These are phyloP conservation scores for Drosophila quadrilineata DNA, from an alignment of 1,140 invertebrate species.

Conservation along the genomic window DNA sequence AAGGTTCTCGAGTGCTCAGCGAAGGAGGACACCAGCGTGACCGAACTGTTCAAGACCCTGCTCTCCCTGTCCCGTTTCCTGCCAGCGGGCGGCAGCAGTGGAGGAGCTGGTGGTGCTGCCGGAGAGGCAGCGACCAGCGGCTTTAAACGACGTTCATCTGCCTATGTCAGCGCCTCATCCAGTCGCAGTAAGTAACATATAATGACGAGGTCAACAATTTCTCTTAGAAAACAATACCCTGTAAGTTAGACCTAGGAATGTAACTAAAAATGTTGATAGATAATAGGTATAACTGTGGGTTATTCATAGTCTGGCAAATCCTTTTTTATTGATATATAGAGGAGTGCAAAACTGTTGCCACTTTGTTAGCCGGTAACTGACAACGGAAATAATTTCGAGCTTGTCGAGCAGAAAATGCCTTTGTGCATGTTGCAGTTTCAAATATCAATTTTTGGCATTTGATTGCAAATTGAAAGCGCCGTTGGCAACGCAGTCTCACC, in stretches of 20 bases:
- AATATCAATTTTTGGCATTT: conserved; percentile 53
- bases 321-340: too few species aligned
- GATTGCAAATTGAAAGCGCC: conserved; percentile 20
- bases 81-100: conserved; percentile 81
- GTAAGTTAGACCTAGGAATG: too few species aligned
- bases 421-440: conserved; percentile 33
- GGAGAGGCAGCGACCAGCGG: conserved; percentile 83
- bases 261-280: too few species aligned
- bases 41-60: conserved; percentile 88
- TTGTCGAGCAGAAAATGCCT: conserved; percentile 19
- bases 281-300: background rate
- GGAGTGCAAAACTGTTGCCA: conserved; percentile 17
- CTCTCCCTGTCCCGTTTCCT: conserved; percentile 87
- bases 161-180: conserved; percentile 85
- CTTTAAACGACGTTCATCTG: conserved; percentile 88
- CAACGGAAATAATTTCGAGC: conserved; percentile 38
- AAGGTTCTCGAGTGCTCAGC: conserved; percentile 92
- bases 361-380: conserved; percentile 30
- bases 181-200: conserved; percentile 83
- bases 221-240: too few species aligned
- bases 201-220: too few species aligned
- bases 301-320: too few species aligned
- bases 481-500: background rate
- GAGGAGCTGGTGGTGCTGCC: conserved; percentile 81
- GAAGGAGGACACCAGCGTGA: conserved; percentile 89